These are phyloP conservation scores for Girardinus metallicus DNA, from an alignment of 2,797 vertebrate species.

Conservation along the genomic window DNA sequence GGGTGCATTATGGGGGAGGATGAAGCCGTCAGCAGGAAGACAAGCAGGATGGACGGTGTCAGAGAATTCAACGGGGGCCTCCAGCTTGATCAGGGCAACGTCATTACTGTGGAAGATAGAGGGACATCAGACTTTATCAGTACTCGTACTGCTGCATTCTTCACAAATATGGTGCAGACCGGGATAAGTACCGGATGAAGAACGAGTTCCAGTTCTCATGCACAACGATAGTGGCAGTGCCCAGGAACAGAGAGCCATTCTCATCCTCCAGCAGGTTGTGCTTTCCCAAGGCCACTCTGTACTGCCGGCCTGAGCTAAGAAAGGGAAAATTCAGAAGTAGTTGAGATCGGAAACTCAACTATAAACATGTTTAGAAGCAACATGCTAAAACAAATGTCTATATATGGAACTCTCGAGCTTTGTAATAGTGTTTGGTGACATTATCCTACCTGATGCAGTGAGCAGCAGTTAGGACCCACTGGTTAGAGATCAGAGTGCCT, in stretches of 20 bases:
- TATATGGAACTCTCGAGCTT: not conserved
- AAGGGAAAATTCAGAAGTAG: not conserved
- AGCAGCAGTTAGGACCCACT: slow-evolving; percentile 88
- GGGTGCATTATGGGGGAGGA: slow-evolving; percentile 75
- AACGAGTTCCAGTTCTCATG: slow-evolving; percentile 82
- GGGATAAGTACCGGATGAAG: slow-evolving; percentile 75
- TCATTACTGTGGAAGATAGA: slow-evolving; percentile 78
- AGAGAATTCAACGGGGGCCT: slow-evolving; percentile 69
- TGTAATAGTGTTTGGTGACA: not conserved
- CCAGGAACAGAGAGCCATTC: slow-evolving; percentile 56
- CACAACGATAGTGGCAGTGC: slow-evolving; percentile 78
- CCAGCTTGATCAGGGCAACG: slow-evolving; percentile 90
- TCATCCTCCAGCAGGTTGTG: slow-evolving; percentile 80
- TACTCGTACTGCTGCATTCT: not conserved
- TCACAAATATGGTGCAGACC: not conserved
- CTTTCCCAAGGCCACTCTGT: slow-evolving; percentile 85
- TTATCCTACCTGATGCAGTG: slow-evolving; percentile 73
- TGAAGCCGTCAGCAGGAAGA: slow-evolving; percentile 70
- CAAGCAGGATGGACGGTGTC: slow-evolving; percentile 82
- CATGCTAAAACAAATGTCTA: not conserved
- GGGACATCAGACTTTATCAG: not conserved
- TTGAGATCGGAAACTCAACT: not conserved
- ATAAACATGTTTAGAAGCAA: not conserved
- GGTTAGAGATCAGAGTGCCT: slow-evolving; percentile 82
- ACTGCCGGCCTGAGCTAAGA: slow-evolving; percentile 72